Evolutionary conservation across 2,888 invertebrate genomes (phyloP).

Genomic region (Pemphredon lugubris): DNA sequence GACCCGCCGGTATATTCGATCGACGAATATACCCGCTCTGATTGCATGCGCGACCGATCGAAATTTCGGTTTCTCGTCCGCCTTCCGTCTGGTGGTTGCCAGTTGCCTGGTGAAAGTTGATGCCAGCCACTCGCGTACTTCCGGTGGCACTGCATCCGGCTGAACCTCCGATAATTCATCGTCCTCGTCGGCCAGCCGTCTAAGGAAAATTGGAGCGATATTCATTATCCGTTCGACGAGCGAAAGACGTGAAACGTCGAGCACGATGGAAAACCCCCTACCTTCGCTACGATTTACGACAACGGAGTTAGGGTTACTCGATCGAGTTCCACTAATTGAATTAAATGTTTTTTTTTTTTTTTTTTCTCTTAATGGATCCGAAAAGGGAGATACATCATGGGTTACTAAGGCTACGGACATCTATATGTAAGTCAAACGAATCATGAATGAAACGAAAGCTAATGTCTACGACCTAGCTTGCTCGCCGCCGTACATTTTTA

Average conservation of each 20-base stretch:
- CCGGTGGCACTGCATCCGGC: conserved; percentile 97
- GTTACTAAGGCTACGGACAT: not conserved
- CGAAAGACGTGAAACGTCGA: conserved; percentile 13
- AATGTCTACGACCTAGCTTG: not conserved
- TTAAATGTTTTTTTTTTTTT: not conserved
- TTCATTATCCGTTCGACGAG: conserved; percentile 14
- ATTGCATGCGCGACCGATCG: conserved; percentile 98
- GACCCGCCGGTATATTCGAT: conserved; percentile 93
- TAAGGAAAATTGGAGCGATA: conserved; percentile 75
- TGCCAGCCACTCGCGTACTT: conserved; percentile 98
- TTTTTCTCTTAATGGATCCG: not conserved
- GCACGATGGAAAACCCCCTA: conserved; percentile 40
- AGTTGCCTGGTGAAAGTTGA: conserved; percentile 96
- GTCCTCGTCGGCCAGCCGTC: conserved; percentile 93
- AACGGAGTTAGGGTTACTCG: conserved; percentile 17
- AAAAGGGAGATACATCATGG: not conserved
- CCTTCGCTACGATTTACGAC: conserved; percentile 31
- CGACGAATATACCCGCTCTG: conserved; percentile 97
- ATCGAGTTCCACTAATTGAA: conserved; percentile 22
- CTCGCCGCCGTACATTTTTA: too few species aligned
- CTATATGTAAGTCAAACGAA: not conserved
- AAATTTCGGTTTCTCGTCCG: conserved; percentile 93
- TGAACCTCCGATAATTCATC: conserved; percentile 98
- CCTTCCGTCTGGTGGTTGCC: conserved; percentile 89
- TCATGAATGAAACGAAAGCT: not conserved